phyloP scores from a whole-genome alignment of 1,140 invertebrate genomes.

The Orchestia grillus region DNA sequence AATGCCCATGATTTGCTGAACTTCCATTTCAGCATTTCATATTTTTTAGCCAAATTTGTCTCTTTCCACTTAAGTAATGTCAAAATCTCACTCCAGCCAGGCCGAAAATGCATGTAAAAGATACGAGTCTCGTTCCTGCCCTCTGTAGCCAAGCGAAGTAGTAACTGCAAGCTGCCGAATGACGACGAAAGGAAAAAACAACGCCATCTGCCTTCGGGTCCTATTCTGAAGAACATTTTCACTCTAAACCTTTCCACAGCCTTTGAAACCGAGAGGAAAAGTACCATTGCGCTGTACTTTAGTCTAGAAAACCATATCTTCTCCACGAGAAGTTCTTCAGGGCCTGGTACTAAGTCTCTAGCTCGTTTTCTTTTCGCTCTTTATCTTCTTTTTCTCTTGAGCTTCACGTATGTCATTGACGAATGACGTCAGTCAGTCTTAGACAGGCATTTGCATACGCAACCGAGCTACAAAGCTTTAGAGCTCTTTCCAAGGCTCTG shows the following conservation, averaged over 20 bases:
- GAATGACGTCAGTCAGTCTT: background rate
- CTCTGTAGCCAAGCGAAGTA: background rate
- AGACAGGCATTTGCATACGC: background rate
- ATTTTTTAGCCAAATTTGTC: background rate
- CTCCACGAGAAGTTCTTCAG: background rate
- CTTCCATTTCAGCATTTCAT: background rate
- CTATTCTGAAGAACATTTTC: background rate
- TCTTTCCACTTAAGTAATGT: background rate
- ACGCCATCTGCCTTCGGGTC: background rate
- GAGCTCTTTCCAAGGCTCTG: background rate
- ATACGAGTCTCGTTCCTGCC: background rate
- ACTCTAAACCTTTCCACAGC: background rate
- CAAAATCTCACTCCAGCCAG: background rate
- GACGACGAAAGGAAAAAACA: background rate
- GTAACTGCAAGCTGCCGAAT: background rate
- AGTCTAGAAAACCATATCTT: background rate
- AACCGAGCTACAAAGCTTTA: constrained; percentile 7
- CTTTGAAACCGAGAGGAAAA: background rate
- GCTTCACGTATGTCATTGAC: background rate
- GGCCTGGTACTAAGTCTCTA: background rate
- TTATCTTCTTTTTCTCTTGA: background rate
- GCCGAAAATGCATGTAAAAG: background rate
- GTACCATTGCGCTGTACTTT: background rate
- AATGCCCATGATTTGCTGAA: background rate
- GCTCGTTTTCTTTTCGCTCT: background rate